A percentile compares a stretch with the other conserved stretches of the same genome.
phyloP scores from a whole-genome alignment of 2,888 invertebrate species.

The Catocala fraxini region DNA sequence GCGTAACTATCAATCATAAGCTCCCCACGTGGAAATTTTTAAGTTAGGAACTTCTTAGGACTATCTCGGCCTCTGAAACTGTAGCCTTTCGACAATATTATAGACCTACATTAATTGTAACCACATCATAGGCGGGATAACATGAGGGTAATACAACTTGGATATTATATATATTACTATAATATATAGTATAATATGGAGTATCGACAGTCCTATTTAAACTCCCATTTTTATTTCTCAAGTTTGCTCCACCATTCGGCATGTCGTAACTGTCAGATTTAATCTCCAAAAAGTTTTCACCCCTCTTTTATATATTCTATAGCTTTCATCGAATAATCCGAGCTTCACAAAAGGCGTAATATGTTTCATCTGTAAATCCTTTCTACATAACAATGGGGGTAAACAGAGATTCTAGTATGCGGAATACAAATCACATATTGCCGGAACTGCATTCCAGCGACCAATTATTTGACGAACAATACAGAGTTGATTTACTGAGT shows the following conservation, averaged over 20 bases:
- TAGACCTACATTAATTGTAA: no score
- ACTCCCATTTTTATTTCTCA: constrained; percentile 17
- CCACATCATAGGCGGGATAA: no score
- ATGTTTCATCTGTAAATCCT: constrained; percentile 30
- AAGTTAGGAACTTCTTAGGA: no score
- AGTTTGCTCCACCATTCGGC: background rate
- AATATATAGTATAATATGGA: no score
- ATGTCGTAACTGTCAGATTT: constrained; percentile 30
- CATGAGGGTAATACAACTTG: no score
- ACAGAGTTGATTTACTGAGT: constrained; percentile 50
- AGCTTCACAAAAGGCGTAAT: constrained; percentile 35
- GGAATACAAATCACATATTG: constrained; percentile 38
- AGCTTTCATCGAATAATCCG: constrained; percentile 30
- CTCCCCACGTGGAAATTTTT: no score
- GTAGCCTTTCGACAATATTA: no score
- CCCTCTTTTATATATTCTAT: constrained; percentile 27
- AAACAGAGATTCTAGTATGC: constrained; percentile 34
- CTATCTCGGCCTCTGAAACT: no score
- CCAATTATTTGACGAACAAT: constrained; percentile 58
- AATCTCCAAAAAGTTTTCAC: constrained; percentile 38
- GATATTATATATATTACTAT: no score
- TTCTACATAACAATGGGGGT: constrained; percentile 28
- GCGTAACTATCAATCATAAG: no score
- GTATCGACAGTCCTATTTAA: constrained; percentile 16
- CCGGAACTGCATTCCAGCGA: constrained; percentile 48